Base-by-base conservation (phyloP, 2,888 invertebrate species). In the Meganola albula region DNA sequence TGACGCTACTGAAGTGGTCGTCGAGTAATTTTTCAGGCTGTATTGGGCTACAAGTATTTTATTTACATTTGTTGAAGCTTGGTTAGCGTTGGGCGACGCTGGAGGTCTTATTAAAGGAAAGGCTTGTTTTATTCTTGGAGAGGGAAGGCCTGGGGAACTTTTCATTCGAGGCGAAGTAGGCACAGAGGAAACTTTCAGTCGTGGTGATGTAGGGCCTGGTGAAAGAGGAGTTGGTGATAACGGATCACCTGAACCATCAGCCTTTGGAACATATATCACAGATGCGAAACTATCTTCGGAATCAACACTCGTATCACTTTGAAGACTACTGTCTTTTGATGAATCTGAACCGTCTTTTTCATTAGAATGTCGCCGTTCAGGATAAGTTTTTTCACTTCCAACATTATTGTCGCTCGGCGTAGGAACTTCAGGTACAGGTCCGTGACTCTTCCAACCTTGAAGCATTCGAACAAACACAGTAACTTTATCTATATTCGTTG, bases 251-350 rank as follows among this genome's bases (percentile, higher is more conserved):
- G 84, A 76, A 23, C 89, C 88, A 54, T 93, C 93, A 28, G 93
- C 91, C 77, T 94, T 95, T 34, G 96, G 95, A 58, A 96, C 92
- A 66, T 92, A 96, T 62, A 97, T 96, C 25, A 97, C 96, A 44
- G 96, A 96, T 36, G 96, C 95, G 63, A 96, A 95, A 72, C 95
- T 96, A 63, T 97, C 96, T 71, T 97, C 96, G 1, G 95, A 95
- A 71, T 97, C 97, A 18, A 96, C 94, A 76, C 96, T 96, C 1
- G 96, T 96, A 65, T 97, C 97, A 70, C 96, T 96, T 75, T 96
- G 96, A 37, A 96, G 87, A 67, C 96, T 96, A 67, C 95, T 93
- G 56, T 94, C 94, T 75, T 94, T 94, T 2, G 94, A 94, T 4
- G 94, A 94, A 65, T 94, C 94, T 0, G 96, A 96, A 8, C 95